Percentiles rank a stretch among this genome's conserved stretches.
These are phyloP conservation scores for Papilio helenus DNA, from an alignment of 1,140 invertebrate genomes.

Conservation along the genomic window DNA sequence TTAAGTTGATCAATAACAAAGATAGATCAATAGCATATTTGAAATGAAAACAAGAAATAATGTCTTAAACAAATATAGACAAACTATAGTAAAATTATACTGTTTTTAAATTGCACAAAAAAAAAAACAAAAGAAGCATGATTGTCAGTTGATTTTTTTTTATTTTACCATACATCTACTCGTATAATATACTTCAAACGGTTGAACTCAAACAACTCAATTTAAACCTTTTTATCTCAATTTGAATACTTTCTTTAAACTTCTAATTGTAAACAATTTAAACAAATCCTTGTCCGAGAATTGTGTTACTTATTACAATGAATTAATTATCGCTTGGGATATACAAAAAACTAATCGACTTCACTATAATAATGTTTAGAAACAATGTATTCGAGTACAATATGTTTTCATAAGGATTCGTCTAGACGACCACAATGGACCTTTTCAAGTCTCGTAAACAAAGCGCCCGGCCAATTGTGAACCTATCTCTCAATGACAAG, in stretches of 20 bases:
- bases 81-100: too few species aligned
- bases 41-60: too few species aligned
- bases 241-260: too few species aligned
- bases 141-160: too few species aligned
- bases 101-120: too few species aligned
- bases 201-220: too few species aligned
- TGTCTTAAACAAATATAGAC: too few species aligned
- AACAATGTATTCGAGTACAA: constrained; percentile 40
- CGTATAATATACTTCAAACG: too few species aligned
- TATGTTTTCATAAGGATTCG: constrained; percentile 55
- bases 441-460: constrained; percentile 58
- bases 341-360: constrained; percentile 9
- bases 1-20: background rate
- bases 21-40: background rate
- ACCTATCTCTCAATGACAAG: constrained; percentile 42
- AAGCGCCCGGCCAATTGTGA: constrained; percentile 45
- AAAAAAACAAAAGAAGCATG: too few species aligned
- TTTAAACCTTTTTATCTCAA: too few species aligned
- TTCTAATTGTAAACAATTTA: background rate
- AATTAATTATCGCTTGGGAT: background rate
- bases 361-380: constrained; percentile 17
- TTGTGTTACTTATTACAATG: background rate
- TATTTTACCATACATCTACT: too few species aligned
- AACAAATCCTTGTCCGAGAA: background rate
- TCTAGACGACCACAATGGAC: constrained; percentile 60